A percentile compares a stretch with the other conserved stretches of the same genome.
Evolutionary conservation across 1,140 invertebrate genomes (phyloP).

Genomic region (Cotesia vestalis): DNA sequence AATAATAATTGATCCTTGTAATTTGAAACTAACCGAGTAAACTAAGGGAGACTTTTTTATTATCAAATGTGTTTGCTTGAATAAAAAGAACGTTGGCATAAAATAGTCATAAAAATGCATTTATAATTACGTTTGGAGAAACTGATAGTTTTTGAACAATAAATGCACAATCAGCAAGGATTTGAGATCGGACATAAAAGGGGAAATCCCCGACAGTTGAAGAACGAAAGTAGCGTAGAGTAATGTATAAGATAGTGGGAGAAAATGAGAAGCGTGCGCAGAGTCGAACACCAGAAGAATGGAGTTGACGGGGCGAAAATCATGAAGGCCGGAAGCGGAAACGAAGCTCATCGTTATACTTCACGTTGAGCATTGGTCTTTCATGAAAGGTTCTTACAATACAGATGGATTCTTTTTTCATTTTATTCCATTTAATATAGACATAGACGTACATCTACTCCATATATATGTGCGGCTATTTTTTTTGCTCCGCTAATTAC

Average conservation of each 20-base stretch:
- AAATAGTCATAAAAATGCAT: too few species aligned
- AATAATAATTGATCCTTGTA: too few species aligned
- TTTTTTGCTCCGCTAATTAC: background rate
- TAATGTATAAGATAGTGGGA: background rate
- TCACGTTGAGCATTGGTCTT: constrained; percentile 8
- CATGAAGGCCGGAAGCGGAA: constrained; percentile 54
- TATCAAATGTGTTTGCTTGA: background rate
- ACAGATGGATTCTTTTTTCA: constrained; percentile 18
- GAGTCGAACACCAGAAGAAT: constrained; percentile 47
- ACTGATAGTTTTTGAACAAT: background rate
- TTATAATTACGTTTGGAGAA: background rate
- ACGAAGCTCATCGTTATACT: constrained; percentile 53
- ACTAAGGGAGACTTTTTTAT: background rate
- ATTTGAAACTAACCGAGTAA: background rate
- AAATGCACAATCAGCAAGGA: constrained; percentile 16
- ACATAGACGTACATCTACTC: too few species aligned
- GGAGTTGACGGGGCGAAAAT: constrained; percentile 56
- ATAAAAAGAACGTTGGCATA: background rate
- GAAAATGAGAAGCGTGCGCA: constrained; percentile 22
- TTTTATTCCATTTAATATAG: background rate
- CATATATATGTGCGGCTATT: background rate
- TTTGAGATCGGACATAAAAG: constrained; percentile 16
- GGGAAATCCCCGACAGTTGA: constrained; percentile 11
- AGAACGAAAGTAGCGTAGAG: background rate
- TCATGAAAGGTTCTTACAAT: constrained; percentile 20